Base-by-base conservation (phyloP, 2,888 invertebrate species). In the Cataglyphis livida region DNA sequence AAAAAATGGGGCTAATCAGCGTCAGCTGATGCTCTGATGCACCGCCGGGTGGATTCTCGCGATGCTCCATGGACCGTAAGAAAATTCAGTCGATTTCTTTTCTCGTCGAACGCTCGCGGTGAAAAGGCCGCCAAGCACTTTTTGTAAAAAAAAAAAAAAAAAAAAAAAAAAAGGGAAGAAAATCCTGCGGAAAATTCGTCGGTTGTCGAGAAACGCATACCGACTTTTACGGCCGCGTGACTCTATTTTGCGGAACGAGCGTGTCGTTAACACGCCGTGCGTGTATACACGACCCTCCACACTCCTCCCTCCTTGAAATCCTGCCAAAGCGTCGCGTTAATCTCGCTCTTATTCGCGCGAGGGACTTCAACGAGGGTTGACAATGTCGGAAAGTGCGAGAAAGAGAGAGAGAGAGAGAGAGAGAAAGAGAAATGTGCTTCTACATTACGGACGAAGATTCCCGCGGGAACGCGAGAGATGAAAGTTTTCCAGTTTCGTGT, bases 301-400 rank as follows among this genome's bases (percentile, higher is more conserved):
- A 1, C n/a, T 57, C 28, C 71, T 85, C 84, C 82, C 84, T 21
- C 73, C 85, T 86, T 88, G 87, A 87, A 88, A 85, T 87, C 78
- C 71, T 84, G 85, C 91, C 88, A 87, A 90, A 89, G 86, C 86
- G 86, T 84, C 87, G 87, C 87, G 91, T 91, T 91, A 91, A 89
- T 90, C 89, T 85, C 86, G 82, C 84, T 90, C 90, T 87, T 89
- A 86, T 85, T 86, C 87, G 84, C 71, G 74, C 85, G 82, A 85
- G 62, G 82, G 85, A 85, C 83, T 86, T 83, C 82, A 68, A 59
- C n/a, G 78, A 62, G 81, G 84, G 84, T 83, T 85, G 84, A 61
- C 82, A 66, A 21, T 35, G 21, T 51, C 51, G 10, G 18, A 35
- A 35, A 10, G 9, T n/a, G 25, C 28, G 32, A 18, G 6, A 15